Base-by-base conservation (phyloP, 2,888 invertebrate genomes). In the Nemotelus nigrinus region DNA sequence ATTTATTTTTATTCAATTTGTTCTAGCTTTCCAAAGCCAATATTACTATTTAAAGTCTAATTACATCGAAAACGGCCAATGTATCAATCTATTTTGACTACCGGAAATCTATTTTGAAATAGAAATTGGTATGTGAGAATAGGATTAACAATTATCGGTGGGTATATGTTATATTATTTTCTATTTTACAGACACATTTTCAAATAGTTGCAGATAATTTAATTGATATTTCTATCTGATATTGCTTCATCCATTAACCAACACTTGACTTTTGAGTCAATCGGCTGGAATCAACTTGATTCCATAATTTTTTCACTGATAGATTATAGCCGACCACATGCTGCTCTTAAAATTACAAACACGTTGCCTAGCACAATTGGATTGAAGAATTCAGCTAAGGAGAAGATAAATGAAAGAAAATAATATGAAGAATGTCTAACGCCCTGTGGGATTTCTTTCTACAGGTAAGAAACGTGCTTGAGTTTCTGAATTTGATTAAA, bases 311-410 rank as follows among this genome's bases (percentile, higher is more conserved):
- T 70, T 6, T 39, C 44, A 43, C 25, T 10, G 48, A 68, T 68
- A 10, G 39, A 50, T 70, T 25, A 25, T 1, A 25, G 55, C 7
- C 43, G 55, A 43, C 70, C 53, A 55, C 70, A 70, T 70, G 70
- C 70, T 70, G 70, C 41, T 70, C 25, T 70, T 50, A 3, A 39
- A 55, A 55, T 70, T 70, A 39, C 43, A 55, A 55, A 47, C 70
- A 70, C 70, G 70, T 70, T 70, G 45, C 70, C 43, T 39, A 70
- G 55, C 39, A 8, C 55, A 43, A 43, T 41, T 67, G 68, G 47
- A n/a, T 45, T 25, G 70, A 55, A 70, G 41, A 43, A 25, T 25
- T 25, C 25, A 25, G 25, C 25, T 25, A 25, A 25, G 25, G 25
- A 25, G 25, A 25, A 25, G 25, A 25, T 25, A 43, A 70, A 70